Percentiles rank a stretch among this genome's conserved stretches.
Evolutionary conservation across 1,140 invertebrate species (phyloP).

Genomic region (Conus betulinus): DNA sequence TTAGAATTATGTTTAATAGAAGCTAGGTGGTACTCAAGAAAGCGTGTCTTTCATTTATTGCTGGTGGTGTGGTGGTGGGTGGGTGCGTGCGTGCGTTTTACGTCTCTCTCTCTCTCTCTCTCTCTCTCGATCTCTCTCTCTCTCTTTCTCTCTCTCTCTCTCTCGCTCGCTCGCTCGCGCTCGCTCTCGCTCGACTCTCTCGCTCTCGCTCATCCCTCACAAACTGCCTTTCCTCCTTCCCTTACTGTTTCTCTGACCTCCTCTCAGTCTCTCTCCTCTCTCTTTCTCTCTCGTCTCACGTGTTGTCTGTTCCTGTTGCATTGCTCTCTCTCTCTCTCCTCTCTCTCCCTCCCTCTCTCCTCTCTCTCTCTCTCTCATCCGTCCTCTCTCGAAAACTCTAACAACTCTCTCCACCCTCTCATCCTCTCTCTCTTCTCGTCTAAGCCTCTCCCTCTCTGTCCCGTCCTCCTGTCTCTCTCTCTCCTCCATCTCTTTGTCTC

Average conservation of each 20-base stretch:
- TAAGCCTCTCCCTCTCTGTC: not conserved
- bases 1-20: too few relatives aligned
- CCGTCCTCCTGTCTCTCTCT: not conserved
- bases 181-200: not conserved
- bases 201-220: not conserved
- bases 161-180: not conserved
- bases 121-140: not conserved
- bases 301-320: conserved; percentile 21
- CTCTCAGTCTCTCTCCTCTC: not conserved
- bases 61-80: not conserved
- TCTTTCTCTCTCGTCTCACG: not conserved
- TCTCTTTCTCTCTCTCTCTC: conserved; percentile 1
- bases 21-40: too few relatives aligned
- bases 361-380: not conserved
- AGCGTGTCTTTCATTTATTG: not conserved
- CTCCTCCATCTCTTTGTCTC: not conserved
- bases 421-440: not conserved
- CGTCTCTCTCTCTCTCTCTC: not conserved
- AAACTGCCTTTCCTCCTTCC: not conserved
- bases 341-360: not conserved
- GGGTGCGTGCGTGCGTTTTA: not conserved
- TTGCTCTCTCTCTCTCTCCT: not conserved
- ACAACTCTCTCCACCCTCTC: too few relatives aligned
- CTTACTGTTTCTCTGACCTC: not conserved
- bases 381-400: too few relatives aligned